Conservation (phyloP, 2,888 invertebrate species). For the Drosophila mettleri region DNA sequence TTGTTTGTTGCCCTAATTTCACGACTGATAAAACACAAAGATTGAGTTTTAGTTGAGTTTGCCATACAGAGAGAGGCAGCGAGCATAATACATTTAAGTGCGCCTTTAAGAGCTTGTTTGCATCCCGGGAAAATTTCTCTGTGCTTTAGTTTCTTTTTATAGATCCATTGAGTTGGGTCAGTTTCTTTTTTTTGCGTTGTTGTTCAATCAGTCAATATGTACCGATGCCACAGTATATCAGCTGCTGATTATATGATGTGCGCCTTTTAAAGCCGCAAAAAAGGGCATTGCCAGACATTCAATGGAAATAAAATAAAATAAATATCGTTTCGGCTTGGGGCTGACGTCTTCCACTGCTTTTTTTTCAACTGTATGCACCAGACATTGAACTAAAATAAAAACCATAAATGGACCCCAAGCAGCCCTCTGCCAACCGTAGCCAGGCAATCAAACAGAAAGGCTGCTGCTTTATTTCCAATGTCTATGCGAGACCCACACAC, state of each 20-base stretch:
- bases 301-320: slow-evolving; percentile 59
- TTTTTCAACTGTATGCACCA: slow-evolving; percentile 16
- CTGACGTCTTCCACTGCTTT: not conserved
- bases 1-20: slow-evolving; percentile 63
- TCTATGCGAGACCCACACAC: slow-evolving; percentile 25
- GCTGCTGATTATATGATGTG: slow-evolving; percentile 57
- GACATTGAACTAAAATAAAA: slow-evolving; percentile 71
- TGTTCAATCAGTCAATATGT: slow-evolving; percentile 49
- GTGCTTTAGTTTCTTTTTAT: slow-evolving; percentile 2
- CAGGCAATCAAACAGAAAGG: slow-evolving; percentile 76
- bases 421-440: slow-evolving; percentile 14
- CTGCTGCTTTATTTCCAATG: slow-evolving; percentile 60
- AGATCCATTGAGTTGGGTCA: slow-evolving; percentile 26
- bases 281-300: slow-evolving; percentile 36
- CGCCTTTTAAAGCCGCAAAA: slow-evolving; percentile 60
- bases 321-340: slow-evolving; percentile 25
- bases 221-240: slow-evolving; percentile 59
- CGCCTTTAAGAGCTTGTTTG: slow-evolving; percentile 17
- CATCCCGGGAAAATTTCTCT: not conserved
- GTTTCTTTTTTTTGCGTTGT: slow-evolving; percentile 9
- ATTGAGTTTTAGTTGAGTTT: slow-evolving; percentile 39
- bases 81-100: slow-evolving; percentile 16
- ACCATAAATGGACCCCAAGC: slow-evolving; percentile 55
- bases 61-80: not conserved
- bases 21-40: slow-evolving; percentile 75